These are phyloP conservation scores for Ramphastos sulfuratus DNA, from an alignment of 2,113 vertebrate genomes.

Conservation along the genomic window DNA sequence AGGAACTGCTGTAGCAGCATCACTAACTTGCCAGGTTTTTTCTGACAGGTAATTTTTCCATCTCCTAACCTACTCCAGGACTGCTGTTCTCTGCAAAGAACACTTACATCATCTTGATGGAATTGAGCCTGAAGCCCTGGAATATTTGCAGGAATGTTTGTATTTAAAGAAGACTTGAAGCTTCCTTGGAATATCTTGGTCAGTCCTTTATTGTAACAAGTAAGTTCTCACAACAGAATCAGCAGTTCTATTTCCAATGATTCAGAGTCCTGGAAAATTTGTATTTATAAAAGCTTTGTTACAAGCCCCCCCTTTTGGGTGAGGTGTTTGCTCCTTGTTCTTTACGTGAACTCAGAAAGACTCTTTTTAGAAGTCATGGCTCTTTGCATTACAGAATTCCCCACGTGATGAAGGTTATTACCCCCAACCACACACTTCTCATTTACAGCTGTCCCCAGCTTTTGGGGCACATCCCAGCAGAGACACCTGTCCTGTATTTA, in stretches of 20 bases:
- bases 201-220: background rate
- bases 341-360: background rate
- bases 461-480: background rate
- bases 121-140: background rate
- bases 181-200: background rate
- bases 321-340: background rate
- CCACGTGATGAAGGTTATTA: fast-evolving
- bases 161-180: background rate
- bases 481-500: background rate
- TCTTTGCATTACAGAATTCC: background rate
- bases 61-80: background rate
- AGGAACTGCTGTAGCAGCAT: background rate
- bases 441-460: background rate
- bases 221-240: background rate
- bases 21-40: background rate
- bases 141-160: background rate
- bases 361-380: background rate
- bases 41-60: background rate
- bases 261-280: background rate
- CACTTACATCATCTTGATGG: background rate
- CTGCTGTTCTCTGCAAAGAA: background rate
- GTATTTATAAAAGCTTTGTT: constrained; percentile 1
- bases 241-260: background rate
- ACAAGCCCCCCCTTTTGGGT: background rate
- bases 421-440: background rate